Evolutionary conservation across 2,113 vertebrate species (phyloP).

Genomic region (Trogon melanurus): DNA sequence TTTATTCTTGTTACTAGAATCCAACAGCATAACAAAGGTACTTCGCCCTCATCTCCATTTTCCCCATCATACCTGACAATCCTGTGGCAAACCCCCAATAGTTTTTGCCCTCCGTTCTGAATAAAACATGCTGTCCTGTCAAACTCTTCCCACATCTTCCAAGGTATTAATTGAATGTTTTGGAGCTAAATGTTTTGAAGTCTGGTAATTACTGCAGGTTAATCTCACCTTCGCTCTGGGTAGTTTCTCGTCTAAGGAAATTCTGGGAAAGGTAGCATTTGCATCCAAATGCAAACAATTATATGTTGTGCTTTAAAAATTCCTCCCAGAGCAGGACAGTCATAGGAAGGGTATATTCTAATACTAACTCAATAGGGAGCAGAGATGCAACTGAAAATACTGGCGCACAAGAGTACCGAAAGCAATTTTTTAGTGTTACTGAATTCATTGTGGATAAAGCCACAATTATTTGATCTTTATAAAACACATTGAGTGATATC

Average conservation of each 20-base stretch:
- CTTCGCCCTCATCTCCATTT: constrained; percentile 21
- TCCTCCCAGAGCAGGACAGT: not conserved
- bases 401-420: not conserved
- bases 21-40: not conserved
- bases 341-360: not conserved
- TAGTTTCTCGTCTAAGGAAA: not conserved
- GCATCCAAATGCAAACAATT: not conserved
- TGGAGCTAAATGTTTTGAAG: constrained; percentile 6
- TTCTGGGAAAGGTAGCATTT: not conserved
- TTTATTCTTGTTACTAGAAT: constrained; percentile 20
- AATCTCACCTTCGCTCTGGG: not conserved
- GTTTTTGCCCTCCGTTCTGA: not conserved
- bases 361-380: not conserved
- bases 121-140: not conserved
- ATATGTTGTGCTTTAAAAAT: not conserved
- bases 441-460: not conserved
- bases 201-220: not conserved
- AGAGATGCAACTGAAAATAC: not conserved
- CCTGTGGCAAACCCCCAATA: not conserved
- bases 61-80: not conserved
- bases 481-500: not conserved
- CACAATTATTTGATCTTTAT: not conserved
- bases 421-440: not conserved
- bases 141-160: not conserved
- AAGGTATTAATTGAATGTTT: not conserved